A percentile compares a stretch with the other conserved stretches of the same genome.
Conservation (phyloP, 2,113 vertebrate genomes). For the Pachyramphus minor region DNA sequence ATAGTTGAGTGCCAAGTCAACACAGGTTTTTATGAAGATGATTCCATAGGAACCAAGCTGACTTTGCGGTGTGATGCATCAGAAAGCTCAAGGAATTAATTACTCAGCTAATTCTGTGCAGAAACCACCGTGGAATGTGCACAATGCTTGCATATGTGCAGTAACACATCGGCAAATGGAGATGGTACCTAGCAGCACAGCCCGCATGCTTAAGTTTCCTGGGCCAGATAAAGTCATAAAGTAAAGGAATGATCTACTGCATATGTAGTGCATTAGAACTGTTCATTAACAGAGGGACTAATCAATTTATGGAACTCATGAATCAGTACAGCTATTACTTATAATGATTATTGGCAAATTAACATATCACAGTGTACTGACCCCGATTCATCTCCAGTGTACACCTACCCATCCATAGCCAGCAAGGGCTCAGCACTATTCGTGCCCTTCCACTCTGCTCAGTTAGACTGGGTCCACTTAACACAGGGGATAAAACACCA, state of each 20-base stretch:
- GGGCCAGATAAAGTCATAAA: neutral
- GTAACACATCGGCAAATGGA: neutral
- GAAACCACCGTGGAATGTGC: neutral
- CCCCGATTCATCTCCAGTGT: slow-evolving; percentile 25
- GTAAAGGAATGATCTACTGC: slow-evolving; percentile 31
- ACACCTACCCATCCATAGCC: neutral
- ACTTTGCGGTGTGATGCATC: neutral
- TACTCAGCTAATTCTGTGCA: neutral
- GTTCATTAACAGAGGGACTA: slow-evolving; percentile 66
- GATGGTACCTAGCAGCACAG: neutral
- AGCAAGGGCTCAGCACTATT: neutral
- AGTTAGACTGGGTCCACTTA: neutral
- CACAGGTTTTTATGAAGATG: neutral
- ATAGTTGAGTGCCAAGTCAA: neutral
- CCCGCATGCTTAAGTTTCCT: neutral
- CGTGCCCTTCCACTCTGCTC: neutral
- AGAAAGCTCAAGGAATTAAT: neutral
- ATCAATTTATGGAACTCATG: slow-evolving; percentile 71
- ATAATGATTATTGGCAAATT: slow-evolving; percentile 68
- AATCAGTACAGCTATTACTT: slow-evolving; percentile 63
- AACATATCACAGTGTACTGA: slow-evolving; percentile 48
- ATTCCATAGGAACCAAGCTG: neutral
- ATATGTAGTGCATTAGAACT: slow-evolving; percentile 28
- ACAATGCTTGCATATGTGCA: rapidly evolving
- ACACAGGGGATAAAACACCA: rapidly evolving